Evolutionary conservation across 2,797 vertebrate genomes (phyloP).

Genomic region (Gymnocypris eckloni): DNA sequence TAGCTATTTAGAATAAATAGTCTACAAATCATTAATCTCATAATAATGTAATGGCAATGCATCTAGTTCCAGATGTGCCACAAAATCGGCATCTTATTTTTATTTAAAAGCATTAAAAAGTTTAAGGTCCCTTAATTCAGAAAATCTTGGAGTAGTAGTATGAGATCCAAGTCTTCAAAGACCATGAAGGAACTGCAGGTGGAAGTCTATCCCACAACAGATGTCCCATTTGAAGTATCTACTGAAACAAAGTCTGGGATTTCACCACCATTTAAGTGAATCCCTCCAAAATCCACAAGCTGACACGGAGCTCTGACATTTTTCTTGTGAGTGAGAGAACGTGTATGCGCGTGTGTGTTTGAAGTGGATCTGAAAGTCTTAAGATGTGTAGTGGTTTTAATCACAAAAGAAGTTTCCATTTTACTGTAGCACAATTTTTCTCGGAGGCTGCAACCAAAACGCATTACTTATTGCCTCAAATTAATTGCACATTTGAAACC

Average conservation of each 20-base stretch:
- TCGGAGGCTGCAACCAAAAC: conserved; percentile 34
- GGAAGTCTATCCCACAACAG: background rate
- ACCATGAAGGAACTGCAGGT: conserved; percentile 13
- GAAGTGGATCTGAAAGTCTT: background rate
- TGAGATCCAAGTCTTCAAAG: background rate
- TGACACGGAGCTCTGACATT: background rate
- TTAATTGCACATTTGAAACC: conserved; percentile 52
- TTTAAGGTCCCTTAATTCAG: conserved; percentile 10
- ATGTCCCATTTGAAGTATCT: background rate
- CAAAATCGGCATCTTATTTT: background rate
- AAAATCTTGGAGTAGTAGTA: background rate
- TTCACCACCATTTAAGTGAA: conserved; percentile 27
- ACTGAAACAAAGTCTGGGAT: conserved; percentile 13
- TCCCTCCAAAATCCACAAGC: conserved; percentile 6
- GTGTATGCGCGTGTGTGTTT: background rate
- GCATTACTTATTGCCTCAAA: conserved; percentile 44
- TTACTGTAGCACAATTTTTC: conserved; percentile 37
- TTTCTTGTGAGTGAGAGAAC: background rate
- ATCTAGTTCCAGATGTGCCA: background rate
- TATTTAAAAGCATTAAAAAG: background rate
- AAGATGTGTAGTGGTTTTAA: conserved; percentile 18
- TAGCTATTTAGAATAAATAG: conserved; percentile 4
- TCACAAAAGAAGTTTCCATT: conserved; percentile 37
- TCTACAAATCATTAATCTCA: conserved; percentile 27
- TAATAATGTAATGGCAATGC: conserved; percentile 20